phyloP scores from a whole-genome alignment of 2,888 invertebrate species.

The Meganola albula region DNA sequence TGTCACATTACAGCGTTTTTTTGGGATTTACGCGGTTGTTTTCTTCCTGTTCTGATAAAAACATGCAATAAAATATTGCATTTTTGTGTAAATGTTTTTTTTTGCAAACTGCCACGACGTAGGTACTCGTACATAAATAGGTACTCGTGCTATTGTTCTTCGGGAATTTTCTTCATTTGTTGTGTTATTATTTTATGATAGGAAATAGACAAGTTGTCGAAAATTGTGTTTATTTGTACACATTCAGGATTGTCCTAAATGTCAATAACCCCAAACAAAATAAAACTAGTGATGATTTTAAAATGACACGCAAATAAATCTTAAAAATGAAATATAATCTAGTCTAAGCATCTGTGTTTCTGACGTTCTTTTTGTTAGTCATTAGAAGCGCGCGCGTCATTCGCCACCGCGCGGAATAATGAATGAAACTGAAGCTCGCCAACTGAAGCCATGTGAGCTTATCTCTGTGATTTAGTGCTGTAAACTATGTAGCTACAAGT shows the following conservation, averaged over 20 bases:
- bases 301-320: constrained; percentile 10
- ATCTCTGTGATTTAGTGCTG: constrained; percentile 18
- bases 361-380: constrained; percentile 28
- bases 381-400: constrained; percentile 25
- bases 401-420: constrained; percentile 11
- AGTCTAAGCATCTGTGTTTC: constrained; percentile 16
- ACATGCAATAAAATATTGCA: too few relatives aligned
- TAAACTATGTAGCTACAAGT: too few relatives aligned
- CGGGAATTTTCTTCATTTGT: too few relatives aligned
- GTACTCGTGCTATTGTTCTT: too few relatives aligned
- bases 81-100: too few relatives aligned
- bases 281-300: constrained; percentile 12
- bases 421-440: constrained; percentile 27
- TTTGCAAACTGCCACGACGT: too few relatives aligned
- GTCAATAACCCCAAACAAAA: constrained; percentile 14
- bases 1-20: constrained; percentile 29
- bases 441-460: constrained; percentile 18
- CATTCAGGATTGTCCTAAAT: too few relatives aligned
- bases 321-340: constrained; percentile 18
- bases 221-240: too few relatives aligned
- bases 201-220: too few relatives aligned
- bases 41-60: constrained; percentile 10
- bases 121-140: too few relatives aligned
- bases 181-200: too few relatives aligned
- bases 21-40: constrained; percentile 9